phyloP scores from a whole-genome alignment of 2,888 invertebrate genomes.

The Tachina fera region DNA sequence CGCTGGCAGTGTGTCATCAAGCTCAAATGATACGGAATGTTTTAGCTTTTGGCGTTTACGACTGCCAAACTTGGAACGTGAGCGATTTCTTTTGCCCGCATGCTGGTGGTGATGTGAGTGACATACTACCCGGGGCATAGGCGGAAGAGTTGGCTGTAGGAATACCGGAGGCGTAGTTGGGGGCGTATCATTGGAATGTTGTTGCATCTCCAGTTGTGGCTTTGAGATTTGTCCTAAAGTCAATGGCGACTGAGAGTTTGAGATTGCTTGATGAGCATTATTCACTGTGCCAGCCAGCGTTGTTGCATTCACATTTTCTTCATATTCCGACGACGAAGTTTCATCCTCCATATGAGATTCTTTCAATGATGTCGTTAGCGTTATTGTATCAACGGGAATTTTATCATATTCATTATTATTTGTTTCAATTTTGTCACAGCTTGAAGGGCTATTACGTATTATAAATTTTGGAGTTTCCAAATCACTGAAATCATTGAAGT shows the following conservation, averaged over 20 bases:
- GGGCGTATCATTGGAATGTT: conserved; percentile 71
- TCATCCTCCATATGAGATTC: conserved; percentile 66
- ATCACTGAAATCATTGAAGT: neutral
- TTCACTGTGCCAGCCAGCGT: conserved; percentile 62
- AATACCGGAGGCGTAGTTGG: conserved; percentile 74
- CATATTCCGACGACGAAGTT: conserved; percentile 47
- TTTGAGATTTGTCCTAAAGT: conserved; percentile 9
- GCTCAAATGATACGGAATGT: conserved; percentile 79
- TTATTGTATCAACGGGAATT: conserved; percentile 26
- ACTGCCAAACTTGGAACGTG: conserved; percentile 81
- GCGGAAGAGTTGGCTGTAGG: conserved; percentile 76
- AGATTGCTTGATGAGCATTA: conserved; percentile 38
- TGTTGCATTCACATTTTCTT: conserved; percentile 53
- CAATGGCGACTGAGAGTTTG: conserved; percentile 51
- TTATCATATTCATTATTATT: conserved; percentile 77
- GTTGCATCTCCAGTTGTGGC: conserved; percentile 57
- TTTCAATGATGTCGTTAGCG: neutral
- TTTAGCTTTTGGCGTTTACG: conserved; percentile 80
- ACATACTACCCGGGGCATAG: conserved; percentile 73
- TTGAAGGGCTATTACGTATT: neutral
- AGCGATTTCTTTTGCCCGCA: conserved; percentile 79
- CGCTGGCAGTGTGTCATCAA: conserved; percentile 83
- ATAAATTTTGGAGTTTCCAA: conserved; percentile 1
- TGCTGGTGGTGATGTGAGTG: conserved; percentile 73
- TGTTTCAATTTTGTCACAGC: conserved; percentile 69